A percentile compares a stretch with the other conserved stretches of the same genome.
Conservation (phyloP, 2,113 vertebrate genomes). For the Varanus salvator region DNA sequence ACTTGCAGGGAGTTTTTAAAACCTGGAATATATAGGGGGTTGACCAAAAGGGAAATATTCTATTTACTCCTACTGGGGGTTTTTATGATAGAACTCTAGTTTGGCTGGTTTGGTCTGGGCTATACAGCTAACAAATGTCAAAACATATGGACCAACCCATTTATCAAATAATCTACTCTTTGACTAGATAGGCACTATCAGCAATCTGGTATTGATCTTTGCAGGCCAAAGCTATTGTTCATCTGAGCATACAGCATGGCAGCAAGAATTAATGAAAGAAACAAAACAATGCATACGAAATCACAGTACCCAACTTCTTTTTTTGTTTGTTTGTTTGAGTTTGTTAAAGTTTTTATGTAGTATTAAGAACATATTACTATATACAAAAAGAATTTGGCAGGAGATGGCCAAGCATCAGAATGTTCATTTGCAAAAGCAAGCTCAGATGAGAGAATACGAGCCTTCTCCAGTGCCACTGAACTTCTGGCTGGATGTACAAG, state of each 20-base stretch:
- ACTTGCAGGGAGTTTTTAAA: constrained; percentile 20
- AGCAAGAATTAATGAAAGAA: constrained; percentile 97
- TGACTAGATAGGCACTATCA: constrained; percentile 98
- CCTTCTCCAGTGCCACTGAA: no score
- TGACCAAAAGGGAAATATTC: constrained; percentile 67
- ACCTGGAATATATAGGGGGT: constrained; percentile 41
- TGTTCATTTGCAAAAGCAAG: not conserved
- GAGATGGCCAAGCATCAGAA: not conserved
- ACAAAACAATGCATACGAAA: constrained; percentile 95
- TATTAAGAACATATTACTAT: constrained; percentile 46
- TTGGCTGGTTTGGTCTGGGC: constrained; percentile 76
- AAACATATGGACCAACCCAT: constrained; percentile 89
- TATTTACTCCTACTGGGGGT: constrained; percentile 61
- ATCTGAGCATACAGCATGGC: constrained; percentile 90
- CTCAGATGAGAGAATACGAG: not conserved
- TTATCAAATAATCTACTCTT: constrained; percentile 98
- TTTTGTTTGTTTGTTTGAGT: constrained; percentile 65
- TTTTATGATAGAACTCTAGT: constrained; percentile 67
- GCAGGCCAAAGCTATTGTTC: constrained; percentile 94
- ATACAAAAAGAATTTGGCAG: not conserved
- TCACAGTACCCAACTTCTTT: constrained; percentile 60
- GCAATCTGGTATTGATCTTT: constrained; percentile 98
- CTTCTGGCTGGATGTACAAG: not conserved
- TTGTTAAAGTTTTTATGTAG: constrained; percentile 65
- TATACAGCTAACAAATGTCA: constrained; percentile 88